phyloP scores from a whole-genome alignment of 2,113 vertebrate species.

The Acrocephalus arundinaceus region DNA sequence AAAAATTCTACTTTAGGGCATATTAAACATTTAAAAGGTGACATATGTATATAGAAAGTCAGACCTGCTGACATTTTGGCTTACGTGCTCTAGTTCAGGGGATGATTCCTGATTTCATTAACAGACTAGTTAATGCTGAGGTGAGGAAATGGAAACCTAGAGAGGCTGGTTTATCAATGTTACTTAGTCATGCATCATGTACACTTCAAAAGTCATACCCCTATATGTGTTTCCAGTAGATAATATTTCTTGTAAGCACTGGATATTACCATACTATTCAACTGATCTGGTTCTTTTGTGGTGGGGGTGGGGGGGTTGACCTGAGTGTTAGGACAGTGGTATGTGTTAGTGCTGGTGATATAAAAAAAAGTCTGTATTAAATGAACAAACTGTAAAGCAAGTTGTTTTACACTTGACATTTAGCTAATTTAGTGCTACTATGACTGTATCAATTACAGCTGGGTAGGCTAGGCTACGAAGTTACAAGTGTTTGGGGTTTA shows the following conservation, averaged over 20 bases:
- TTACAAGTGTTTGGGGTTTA: neutral
- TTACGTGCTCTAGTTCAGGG: slow-evolving; percentile 13
- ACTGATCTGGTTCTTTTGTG: neutral
- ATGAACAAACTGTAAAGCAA: neutral
- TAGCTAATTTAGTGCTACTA: neutral
- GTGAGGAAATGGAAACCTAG: neutral
- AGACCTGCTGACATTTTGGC: slow-evolving; percentile 58
- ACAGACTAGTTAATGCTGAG: neutral
- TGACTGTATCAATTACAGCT: neutral
- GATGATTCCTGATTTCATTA: slow-evolving; percentile 32
- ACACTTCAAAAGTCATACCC: neutral
- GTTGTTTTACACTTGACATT: neutral
- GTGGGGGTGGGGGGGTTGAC: neutral
- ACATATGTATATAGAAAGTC: slow-evolving; percentile 46
- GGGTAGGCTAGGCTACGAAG: neutral
- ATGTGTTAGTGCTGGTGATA: neutral
- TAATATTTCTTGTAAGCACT: neutral
- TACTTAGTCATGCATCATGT: neutral
- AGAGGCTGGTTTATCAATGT: neutral
- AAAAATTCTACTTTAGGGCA: slow-evolving; percentile 64
- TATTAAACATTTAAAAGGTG: slow-evolving; percentile 69
- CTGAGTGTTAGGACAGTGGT: neutral
- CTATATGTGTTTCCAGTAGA: neutral
- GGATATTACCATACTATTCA: neutral
- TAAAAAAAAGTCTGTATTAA: neutral